phyloP scores from a whole-genome alignment of 2,113 vertebrate genomes.

The Microtus oregoni region DNA sequence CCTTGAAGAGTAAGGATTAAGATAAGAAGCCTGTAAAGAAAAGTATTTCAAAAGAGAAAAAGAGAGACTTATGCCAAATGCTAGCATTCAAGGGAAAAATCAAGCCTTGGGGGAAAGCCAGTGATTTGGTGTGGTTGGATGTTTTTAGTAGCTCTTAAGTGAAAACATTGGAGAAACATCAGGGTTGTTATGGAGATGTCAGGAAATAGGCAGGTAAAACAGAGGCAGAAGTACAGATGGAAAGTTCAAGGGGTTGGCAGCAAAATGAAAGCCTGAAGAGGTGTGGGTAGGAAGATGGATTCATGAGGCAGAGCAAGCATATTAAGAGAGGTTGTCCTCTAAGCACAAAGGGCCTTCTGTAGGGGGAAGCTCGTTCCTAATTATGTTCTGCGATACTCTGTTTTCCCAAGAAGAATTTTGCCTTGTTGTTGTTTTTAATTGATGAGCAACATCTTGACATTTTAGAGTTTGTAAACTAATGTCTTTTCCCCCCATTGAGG shows the following conservation, averaged over 20 bases:
- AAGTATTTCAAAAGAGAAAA: background rate
- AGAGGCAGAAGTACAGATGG: background rate
- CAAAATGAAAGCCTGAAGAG: background rate
- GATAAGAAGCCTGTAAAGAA: background rate
- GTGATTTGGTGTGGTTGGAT: background rate
- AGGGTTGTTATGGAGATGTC: background rate
- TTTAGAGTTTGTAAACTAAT: conserved; percentile 55
- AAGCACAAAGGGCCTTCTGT: background rate
- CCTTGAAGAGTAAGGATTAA: background rate
- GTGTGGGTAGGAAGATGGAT: background rate
- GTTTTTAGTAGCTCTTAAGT: background rate
- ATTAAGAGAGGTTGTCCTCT: background rate
- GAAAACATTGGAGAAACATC: conserved; percentile 43
- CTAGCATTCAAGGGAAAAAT: conserved; percentile 30
- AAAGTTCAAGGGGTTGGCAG: background rate
- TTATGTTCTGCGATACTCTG: background rate
- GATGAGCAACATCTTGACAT: conserved; percentile 40
- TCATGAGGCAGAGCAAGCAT: background rate
- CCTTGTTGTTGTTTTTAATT: background rate
- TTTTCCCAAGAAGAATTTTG: background rate
- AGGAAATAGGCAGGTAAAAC: conserved; percentile 6
- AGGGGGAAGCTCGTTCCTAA: background rate
- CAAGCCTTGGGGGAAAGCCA: background rate
- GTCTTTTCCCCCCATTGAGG: background rate
- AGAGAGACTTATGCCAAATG: background rate